Evolutionary conservation across 1,140 invertebrate species (phyloP).

Genomic region (Copidosoma floridanum): DNA sequence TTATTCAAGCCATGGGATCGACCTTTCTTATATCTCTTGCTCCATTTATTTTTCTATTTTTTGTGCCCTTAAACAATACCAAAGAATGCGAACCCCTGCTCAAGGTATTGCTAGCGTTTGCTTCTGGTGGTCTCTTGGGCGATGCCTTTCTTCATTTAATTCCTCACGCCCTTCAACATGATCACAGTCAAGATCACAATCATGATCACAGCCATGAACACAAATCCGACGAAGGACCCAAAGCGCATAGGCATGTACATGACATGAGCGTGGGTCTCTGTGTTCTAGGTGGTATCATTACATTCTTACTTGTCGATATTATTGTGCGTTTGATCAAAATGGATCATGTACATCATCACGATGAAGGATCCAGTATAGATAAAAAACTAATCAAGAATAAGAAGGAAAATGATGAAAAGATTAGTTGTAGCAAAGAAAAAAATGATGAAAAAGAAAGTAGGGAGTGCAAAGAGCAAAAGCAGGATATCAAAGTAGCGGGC

Average conservation of each 20-base stretch:
- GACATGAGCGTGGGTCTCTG: constrained; percentile 87
- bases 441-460: constrained; percentile 28
- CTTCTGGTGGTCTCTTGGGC: constrained; percentile 89
- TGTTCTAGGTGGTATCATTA: constrained; percentile 86
- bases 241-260: too few species aligned
- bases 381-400: constrained; percentile 47
- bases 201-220: constrained; percentile 60
- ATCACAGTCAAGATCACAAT: constrained; percentile 57
- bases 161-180: constrained; percentile 82
- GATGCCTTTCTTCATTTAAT: constrained; percentile 97
- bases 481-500: constrained; percentile 86
- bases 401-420: constrained; percentile 35
- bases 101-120: constrained; percentile 90
- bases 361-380: constrained; percentile 51
- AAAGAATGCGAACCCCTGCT: constrained; percentile 79
- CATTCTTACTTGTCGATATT: constrained; percentile 92
- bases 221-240: constrained; percentile 50
- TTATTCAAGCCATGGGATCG: constrained; percentile 81
- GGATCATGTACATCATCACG: constrained; percentile 65
- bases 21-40: constrained; percentile 91
- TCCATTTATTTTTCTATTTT: constrained; percentile 90
- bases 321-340: constrained; percentile 86
- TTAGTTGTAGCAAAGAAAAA: constrained; percentile 35
- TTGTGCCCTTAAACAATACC: constrained; percentile 89
- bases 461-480: constrained; percentile 28